phyloP scores from a whole-genome alignment of 1,140 invertebrate species.

The Eupeodes corollae region DNA sequence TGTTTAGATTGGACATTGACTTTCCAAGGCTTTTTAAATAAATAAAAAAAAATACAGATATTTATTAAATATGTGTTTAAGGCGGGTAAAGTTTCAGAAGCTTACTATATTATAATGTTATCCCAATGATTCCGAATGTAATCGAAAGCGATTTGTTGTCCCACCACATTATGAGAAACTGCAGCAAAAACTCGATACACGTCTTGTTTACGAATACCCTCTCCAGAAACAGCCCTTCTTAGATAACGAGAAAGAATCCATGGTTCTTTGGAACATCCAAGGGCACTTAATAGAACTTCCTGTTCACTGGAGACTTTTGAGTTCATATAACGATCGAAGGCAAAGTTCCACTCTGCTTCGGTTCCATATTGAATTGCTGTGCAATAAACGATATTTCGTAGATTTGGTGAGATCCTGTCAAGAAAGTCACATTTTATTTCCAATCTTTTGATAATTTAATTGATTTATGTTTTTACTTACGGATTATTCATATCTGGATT shows the following conservation, averaged over 20 bases:
- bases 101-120: constrained; percentile 58
- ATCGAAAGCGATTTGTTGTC: constrained; percentile 60
- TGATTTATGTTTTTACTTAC: constrained; percentile 40
- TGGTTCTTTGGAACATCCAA: constrained; percentile 65
- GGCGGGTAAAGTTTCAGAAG: too few relatives aligned
- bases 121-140: constrained; percentile 64
- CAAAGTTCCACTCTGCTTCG: constrained; percentile 74
- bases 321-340: constrained; percentile 60
- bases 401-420: constrained; percentile 58
- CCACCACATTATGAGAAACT: constrained; percentile 57
- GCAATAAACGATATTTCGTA: constrained; percentile 72
- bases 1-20: constrained; percentile 54
- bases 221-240: constrained; percentile 56
- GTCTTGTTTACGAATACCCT: constrained; percentile 72
- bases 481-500: constrained; percentile 62
- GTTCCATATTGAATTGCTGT: constrained; percentile 68
- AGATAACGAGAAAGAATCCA: constrained; percentile 68
- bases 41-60: constrained; percentile 4
- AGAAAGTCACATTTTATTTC: neutral
- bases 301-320: constrained; percentile 66
- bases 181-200: constrained; percentile 57
- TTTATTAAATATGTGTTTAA: too few relatives aligned
- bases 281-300: constrained; percentile 56
- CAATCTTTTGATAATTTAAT: neutral
- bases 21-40: constrained; percentile 59